Conservation (phyloP, 2,113 vertebrate species). For the Talpa occidentalis region DNA sequence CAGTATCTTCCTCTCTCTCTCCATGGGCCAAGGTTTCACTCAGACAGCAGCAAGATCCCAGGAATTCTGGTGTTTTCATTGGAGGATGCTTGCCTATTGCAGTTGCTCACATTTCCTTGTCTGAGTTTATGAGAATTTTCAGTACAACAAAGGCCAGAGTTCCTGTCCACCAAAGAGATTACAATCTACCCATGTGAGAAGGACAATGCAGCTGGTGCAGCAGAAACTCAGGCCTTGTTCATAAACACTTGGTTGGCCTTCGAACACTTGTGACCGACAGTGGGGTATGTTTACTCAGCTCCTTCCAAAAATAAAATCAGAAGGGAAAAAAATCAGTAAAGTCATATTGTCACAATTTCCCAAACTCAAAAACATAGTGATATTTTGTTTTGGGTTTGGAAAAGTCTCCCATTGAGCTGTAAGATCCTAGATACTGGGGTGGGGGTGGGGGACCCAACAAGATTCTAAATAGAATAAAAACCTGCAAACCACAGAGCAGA, state of each 20-base stretch:
- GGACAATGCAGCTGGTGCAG: slow-evolving; percentile 39
- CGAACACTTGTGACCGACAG: neutral
- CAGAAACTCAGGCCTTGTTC: neutral
- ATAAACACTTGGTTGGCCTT: slow-evolving; percentile 60
- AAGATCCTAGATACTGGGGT: neutral
- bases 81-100: neutral
- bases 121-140: slow-evolving; percentile 70
- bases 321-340: slow-evolving; percentile 6
- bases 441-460: no score
- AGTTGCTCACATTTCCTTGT: slow-evolving; percentile 28
- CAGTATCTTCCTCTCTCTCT: no score
- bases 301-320: slow-evolving; percentile 73
- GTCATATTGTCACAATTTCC: slow-evolving; percentile 37
- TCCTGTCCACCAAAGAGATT: slow-evolving; percentile 69
- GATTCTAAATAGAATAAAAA: neutral
- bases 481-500: neutral
- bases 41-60: neutral
- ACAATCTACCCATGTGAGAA: slow-evolving; percentile 54
- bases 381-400: slow-evolving; percentile 56
- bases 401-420: slow-evolving; percentile 51
- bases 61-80: slow-evolving; percentile 29
- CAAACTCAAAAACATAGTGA: slow-evolving; percentile 35
- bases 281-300: slow-evolving; percentile 61
- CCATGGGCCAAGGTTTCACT: neutral
- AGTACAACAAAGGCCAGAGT: slow-evolving; percentile 73